Percentiles rank a stretch among this genome's conserved stretches.
Conservation (phyloP, 2,888 invertebrate species). For the Nomada ferruginata region DNA sequence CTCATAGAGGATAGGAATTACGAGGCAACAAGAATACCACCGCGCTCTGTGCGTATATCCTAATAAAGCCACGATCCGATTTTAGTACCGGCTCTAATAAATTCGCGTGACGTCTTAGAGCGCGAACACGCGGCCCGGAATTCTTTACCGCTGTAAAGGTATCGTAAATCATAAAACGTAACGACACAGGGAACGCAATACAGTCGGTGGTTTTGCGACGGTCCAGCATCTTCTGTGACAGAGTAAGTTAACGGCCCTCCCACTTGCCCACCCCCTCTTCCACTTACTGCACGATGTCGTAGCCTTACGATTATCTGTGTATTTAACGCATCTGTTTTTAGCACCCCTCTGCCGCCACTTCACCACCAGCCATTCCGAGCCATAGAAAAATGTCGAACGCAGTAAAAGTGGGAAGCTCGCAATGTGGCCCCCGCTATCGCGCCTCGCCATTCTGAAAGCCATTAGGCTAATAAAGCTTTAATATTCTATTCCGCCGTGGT, state of each 20-base stretch:
- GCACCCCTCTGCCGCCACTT: background rate
- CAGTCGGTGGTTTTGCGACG: background rate
- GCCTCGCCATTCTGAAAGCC: background rate
- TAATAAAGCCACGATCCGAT: background rate
- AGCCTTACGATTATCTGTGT: slow-evolving; percentile 17
- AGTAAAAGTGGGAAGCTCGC: background rate
- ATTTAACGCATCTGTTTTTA: slow-evolving; percentile 10
- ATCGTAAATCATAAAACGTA: slow-evolving; percentile 22
- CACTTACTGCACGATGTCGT: background rate
- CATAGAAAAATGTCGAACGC: background rate
- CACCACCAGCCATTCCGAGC: background rate
- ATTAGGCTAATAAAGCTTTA: slow-evolving; percentile 34
- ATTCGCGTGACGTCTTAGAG: background rate
- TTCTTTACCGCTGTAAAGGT: slow-evolving; percentile 7
- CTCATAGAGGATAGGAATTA: background rate
- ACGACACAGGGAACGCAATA: slow-evolving; percentile 6
- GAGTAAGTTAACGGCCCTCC: background rate
- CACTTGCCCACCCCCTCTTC: background rate
- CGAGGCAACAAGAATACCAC: background rate
- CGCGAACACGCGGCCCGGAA: background rate
- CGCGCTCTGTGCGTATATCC: background rate
- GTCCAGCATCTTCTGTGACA: background rate
- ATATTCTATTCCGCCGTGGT: slow-evolving; percentile 33
- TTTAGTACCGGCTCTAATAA: background rate
- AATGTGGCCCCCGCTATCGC: background rate